A percentile compares a stretch with the other conserved stretches of the same genome.
Conservation (phyloP, 2,888 invertebrate genomes). For the Falcaria lacertinaria region DNA sequence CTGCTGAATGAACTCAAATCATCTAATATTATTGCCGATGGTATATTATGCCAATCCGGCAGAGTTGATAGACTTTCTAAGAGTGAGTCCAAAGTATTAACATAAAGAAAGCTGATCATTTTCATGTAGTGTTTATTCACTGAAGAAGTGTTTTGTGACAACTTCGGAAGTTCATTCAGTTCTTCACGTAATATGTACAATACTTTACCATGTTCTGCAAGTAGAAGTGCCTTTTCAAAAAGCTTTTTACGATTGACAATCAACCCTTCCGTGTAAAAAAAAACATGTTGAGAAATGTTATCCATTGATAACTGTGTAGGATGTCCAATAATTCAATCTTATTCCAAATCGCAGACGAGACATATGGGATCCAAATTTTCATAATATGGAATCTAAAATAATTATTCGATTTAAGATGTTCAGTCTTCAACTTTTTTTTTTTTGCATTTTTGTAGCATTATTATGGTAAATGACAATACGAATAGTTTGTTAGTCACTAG, state of each 20-base stretch:
- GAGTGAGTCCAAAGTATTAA: constrained; percentile 45
- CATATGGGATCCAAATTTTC: no score
- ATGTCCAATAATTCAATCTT: no score
- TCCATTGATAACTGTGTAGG: no score
- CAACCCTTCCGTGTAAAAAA: constrained; percentile 43
- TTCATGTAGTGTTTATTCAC: constrained; percentile 61
- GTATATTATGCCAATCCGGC: constrained; percentile 59
- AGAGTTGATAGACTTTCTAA: constrained; percentile 54
- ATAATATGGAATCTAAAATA: no score
- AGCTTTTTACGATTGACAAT: constrained; percentile 46
- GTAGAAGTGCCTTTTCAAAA: constrained; percentile 54
- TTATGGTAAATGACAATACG: no score
- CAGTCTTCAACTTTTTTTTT: no score
- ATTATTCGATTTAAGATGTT: no score
- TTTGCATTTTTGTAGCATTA: no score
- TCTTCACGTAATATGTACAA: constrained; percentile 59
- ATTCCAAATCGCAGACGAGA: no score
- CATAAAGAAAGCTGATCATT: constrained; percentile 69
- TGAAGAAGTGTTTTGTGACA: constrained; percentile 54
- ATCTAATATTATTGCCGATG: constrained; percentile 61
- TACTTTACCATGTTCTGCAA: constrained; percentile 58
- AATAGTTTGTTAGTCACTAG: no score
- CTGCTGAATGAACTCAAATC: constrained; percentile 51
- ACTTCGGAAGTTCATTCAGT: constrained; percentile 56
- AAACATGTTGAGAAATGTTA: constrained; percentile 18